A percentile compares a stretch with the other conserved stretches of the same genome.
Conservation (phyloP, 2,888 invertebrate species). For the Margaritifera margaritifera region DNA sequence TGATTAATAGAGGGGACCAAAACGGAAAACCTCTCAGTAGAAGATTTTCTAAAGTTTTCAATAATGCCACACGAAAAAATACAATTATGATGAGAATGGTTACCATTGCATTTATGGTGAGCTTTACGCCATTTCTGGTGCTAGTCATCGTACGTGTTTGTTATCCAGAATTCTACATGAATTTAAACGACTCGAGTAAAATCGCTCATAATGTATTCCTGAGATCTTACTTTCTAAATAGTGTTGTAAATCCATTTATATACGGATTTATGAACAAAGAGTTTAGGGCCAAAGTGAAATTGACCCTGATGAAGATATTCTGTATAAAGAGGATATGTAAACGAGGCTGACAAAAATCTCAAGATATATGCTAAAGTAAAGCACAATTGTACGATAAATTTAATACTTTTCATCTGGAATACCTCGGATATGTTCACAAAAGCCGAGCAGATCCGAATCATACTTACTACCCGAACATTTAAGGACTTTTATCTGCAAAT, state of each 20-base stretch:
- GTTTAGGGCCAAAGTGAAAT: constrained; percentile 31
- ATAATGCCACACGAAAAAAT: constrained; percentile 30
- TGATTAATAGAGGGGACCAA: too few relatives aligned
- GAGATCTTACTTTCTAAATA: constrained; percentile 35
- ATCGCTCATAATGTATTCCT: constrained; percentile 33
- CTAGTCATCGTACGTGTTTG: constrained; percentile 34
- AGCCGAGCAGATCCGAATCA: too few relatives aligned
- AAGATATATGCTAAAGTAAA: too few relatives aligned
- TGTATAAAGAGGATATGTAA: constrained; percentile 1
- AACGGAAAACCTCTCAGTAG: background rate
- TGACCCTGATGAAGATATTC: constrained; percentile 21
- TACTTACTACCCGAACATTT: too few relatives aligned
- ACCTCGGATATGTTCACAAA: too few relatives aligned
- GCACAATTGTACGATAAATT: too few relatives aligned
- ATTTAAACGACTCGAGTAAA: constrained; percentile 26
- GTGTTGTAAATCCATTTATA: constrained; percentile 40
- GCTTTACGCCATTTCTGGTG: constrained; percentile 37
- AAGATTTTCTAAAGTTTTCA: constrained; percentile 15
- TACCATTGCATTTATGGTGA: constrained; percentile 38
- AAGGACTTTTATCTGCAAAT: too few relatives aligned
- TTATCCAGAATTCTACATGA: constrained; percentile 18
- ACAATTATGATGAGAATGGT: constrained; percentile 37
- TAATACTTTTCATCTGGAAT: too few relatives aligned
- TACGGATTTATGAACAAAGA: constrained; percentile 40
- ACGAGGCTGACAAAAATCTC: too few relatives aligned